phyloP scores from a whole-genome alignment of 2,797 vertebrate species.

The Acanthurus leucopareius region DNA sequence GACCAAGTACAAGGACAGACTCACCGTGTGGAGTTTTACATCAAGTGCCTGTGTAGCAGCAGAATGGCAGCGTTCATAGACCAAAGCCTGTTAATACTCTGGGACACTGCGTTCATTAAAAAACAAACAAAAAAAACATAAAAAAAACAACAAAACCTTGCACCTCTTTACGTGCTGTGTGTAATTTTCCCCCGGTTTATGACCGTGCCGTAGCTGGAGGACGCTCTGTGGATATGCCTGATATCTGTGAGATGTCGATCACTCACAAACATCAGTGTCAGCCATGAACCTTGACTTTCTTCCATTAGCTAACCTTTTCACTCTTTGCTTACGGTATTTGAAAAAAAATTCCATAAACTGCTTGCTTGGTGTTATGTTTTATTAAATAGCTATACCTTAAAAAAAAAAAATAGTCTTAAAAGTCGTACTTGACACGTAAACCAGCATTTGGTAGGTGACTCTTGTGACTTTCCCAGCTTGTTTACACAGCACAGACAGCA shows the following conservation, averaged over 20 bases:
- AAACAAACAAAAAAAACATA: background rate
- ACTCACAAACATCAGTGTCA: slow-evolving; percentile 16
- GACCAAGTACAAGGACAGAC: slow-evolving; percentile 37
- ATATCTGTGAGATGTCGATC: background rate
- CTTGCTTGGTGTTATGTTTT: slow-evolving; percentile 14
- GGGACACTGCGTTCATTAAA: slow-evolving; percentile 37
- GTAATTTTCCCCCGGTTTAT: slow-evolving; percentile 15
- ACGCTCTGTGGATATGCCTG: background rate
- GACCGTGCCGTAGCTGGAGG: slow-evolving; percentile 18
- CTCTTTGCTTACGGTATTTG: background rate
- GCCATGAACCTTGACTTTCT: slow-evolving; percentile 12
- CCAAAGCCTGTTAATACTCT: slow-evolving; percentile 52
- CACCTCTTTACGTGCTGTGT: background rate
- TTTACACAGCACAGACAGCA: slow-evolving; percentile 16
- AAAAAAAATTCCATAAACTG: slow-evolving; percentile 1
- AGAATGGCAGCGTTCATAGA: slow-evolving; percentile 21
- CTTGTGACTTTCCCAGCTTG: slow-evolving; percentile 14
- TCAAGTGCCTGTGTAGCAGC: slow-evolving; percentile 38
- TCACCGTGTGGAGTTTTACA: slow-evolving; percentile 28
- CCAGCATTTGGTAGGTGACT: slow-evolving; percentile 24
- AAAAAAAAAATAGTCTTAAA: background rate
- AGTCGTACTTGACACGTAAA: slow-evolving; percentile 23
- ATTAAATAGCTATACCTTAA: slow-evolving; percentile 3
- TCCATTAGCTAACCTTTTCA: background rate
- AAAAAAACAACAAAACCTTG: background rate